Conservation (phyloP, 2,888 invertebrate genomes). For the Dolichopus griseipennis region DNA sequence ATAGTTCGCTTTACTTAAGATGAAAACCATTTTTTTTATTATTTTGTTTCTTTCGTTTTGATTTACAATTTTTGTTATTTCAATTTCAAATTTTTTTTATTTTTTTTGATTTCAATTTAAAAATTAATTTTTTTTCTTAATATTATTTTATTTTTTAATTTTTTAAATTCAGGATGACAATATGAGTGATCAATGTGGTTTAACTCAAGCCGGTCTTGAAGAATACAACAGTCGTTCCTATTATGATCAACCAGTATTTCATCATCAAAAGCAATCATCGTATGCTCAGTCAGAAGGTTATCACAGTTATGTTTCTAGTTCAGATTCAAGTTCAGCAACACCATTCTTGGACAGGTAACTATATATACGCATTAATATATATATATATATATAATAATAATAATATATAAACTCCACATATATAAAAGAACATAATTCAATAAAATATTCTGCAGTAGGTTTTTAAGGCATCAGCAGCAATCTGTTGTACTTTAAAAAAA, state of each 20-base stretch:
- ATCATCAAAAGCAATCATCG: constrained; percentile 63
- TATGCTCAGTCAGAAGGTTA: constrained; percentile 74
- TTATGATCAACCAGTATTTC: constrained; percentile 49
- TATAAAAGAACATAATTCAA: too few species aligned
- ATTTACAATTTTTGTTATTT: too few species aligned
- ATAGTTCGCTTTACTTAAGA: neutral
- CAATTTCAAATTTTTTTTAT: neutral
- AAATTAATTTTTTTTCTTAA: constrained; percentile 8
- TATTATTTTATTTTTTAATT: constrained; percentile 14
- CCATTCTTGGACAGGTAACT: constrained; percentile 63
- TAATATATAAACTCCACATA: too few species aligned
- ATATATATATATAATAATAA: neutral
- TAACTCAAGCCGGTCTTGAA: constrained; percentile 61
- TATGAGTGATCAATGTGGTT: constrained; percentile 39
- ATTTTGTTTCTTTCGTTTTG: neutral
- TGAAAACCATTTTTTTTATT: neutral
- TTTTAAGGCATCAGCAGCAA: too few species aligned
- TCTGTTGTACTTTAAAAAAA: too few species aligned
- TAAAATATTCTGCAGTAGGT: too few species aligned
- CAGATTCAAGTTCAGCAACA: constrained; percentile 66
- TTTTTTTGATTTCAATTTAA: neutral
- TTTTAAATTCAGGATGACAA: constrained; percentile 35
- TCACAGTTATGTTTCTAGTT: constrained; percentile 70
- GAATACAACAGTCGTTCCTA: constrained; percentile 60
- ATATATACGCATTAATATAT: constrained; percentile 9